These are phyloP conservation scores for Vidua chalybeata DNA, from an alignment of 2,113 vertebrate species.

Conservation along the genomic window DNA sequence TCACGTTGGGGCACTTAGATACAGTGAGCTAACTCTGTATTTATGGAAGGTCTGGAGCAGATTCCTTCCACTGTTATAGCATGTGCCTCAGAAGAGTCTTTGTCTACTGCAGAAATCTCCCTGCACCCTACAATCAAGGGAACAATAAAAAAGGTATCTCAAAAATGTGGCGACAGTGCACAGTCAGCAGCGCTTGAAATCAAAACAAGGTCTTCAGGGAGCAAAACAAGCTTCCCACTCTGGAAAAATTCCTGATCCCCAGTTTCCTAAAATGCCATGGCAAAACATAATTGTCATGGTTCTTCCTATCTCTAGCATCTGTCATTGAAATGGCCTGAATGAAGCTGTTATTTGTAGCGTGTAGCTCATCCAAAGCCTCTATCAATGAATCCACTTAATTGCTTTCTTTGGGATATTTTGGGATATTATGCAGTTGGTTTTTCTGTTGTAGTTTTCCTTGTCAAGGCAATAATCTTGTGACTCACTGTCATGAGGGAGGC, in stretches of 20 bases:
- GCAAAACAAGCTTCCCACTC: neutral
- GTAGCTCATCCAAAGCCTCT: neutral
- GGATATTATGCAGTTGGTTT: neutral
- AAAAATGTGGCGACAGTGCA: neutral
- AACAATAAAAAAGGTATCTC: neutral
- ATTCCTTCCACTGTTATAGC: neutral
- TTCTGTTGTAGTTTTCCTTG: neutral
- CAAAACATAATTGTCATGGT: neutral
- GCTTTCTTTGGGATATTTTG: neutral
- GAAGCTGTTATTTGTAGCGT: neutral
- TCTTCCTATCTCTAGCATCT: neutral
- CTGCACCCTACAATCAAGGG: neutral
- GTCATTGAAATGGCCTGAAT: neutral
- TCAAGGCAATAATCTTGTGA: neutral
- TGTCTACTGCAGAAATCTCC: neutral
- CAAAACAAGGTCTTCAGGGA: neutral
- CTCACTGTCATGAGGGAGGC: slow-evolving; percentile 20
- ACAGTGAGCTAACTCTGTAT: neutral
- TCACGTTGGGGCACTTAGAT: neutral
- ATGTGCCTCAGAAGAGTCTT: neutral
- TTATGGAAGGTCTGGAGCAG: neutral
- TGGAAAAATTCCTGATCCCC: neutral
- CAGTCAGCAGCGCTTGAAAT: neutral
- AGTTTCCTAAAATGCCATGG: neutral
- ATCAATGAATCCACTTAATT: neutral